Percentiles rank a stretch among this genome's conserved stretches.
Conservation (phyloP, 2,888 invertebrate species). For the Petrolisthes manimaculis region DNA sequence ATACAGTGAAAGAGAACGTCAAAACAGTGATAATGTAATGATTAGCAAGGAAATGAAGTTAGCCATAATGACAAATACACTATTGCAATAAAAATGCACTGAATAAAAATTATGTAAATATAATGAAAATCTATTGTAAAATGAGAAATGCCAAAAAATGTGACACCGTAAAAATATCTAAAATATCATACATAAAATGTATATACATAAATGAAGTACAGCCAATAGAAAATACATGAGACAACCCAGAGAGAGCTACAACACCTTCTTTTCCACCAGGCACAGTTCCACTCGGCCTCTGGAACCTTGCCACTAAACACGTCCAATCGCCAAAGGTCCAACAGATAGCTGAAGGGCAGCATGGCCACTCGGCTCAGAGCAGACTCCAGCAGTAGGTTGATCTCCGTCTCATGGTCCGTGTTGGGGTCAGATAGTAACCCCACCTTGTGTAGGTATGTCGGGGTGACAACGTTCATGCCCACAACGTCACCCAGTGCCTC, state of each 20-base stretch:
- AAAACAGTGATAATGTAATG: too few relatives aligned
- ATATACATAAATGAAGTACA: neutral
- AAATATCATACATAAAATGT: neutral
- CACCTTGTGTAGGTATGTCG: conserved; percentile 79
- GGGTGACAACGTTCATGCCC: conserved; percentile 81
- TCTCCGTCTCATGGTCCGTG: conserved; percentile 75
- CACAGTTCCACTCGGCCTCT: conserved; percentile 86
- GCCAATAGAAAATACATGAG: neutral
- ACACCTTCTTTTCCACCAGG: conserved; percentile 84
- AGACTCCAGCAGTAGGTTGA: conserved; percentile 83
- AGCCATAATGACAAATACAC: too few relatives aligned
- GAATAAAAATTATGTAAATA: too few relatives aligned
- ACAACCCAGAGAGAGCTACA: neutral
- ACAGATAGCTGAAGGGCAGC: conserved; percentile 70
- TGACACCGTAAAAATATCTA: neutral
- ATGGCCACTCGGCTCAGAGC: conserved; percentile 78
- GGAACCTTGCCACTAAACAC: conserved; percentile 81
- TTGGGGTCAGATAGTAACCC: conserved; percentile 78
- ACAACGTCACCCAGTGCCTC: conserved; percentile 87
- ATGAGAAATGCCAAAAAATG: too few relatives aligned
- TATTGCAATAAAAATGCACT: too few relatives aligned
- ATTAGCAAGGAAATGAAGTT: too few relatives aligned
- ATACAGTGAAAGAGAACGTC: too few relatives aligned
- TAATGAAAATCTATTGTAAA: too few relatives aligned
- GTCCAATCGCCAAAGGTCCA: conserved; percentile 84